Evolutionary conservation across 2,113 vertebrate genomes (phyloP).

Genomic region (Prionailurus bengalensis): DNA sequence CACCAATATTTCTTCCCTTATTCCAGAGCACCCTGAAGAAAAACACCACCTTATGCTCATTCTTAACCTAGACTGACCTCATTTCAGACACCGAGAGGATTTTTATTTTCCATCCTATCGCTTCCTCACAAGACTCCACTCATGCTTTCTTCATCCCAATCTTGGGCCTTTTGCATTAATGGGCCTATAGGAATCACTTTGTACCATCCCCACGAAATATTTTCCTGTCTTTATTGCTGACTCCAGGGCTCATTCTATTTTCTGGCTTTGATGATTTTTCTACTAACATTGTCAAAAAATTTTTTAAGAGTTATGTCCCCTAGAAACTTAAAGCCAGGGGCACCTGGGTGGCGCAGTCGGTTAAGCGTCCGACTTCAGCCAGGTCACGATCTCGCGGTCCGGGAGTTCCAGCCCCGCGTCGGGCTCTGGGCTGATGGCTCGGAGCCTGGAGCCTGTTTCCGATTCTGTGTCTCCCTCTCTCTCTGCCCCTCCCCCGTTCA

Average conservation of each 20-base stretch:
- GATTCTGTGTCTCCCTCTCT: too few relatives aligned
- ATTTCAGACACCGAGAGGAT: not conserved
- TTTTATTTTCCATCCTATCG: not conserved
- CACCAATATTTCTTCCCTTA: not conserved
- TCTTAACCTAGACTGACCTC: not conserved
- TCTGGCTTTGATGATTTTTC: conserved; percentile 19
- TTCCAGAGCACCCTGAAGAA: not conserved
- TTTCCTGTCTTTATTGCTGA: not conserved
- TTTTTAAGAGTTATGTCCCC: not conserved
- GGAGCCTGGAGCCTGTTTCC: too few relatives aligned
- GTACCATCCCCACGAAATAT: not conserved
- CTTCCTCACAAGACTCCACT: not conserved
- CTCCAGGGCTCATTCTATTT: not conserved
- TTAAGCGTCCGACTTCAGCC: too few relatives aligned
- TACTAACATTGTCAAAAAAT: not conserved
- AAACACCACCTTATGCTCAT: not conserved
- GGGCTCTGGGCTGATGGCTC: too few relatives aligned
- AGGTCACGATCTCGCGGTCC: too few relatives aligned
- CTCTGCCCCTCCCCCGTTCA: too few relatives aligned
- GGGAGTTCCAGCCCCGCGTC: too few relatives aligned
- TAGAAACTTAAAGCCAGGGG: not conserved
- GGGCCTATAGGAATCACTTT: not conserved
- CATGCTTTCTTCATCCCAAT: not conserved
- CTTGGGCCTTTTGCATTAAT: not conserved
- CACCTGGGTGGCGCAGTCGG: too few relatives aligned